Evolutionary conservation across 2,888 invertebrate species (phyloP).

Genomic region (Polia nebulosa): DNA sequence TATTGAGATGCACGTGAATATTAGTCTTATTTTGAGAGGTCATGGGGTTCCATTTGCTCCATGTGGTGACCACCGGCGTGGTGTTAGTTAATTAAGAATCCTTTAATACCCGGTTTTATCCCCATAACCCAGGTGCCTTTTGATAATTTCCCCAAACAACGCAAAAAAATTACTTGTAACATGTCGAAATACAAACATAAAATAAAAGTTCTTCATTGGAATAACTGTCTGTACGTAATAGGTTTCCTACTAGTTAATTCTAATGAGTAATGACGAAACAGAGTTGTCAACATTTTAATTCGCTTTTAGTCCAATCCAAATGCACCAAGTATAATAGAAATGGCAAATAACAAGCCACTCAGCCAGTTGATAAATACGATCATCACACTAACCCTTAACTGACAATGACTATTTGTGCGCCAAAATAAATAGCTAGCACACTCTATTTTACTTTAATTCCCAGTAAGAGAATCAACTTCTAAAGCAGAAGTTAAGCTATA

Average conservation of each 20-base stretch:
- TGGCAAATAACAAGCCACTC: slow-evolving; percentile 39
- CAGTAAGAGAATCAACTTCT: slow-evolving; percentile 2
- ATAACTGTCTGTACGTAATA: neutral
- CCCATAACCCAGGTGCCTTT: too few species aligned
- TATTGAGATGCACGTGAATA: too few species aligned
- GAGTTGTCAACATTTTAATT: neutral
- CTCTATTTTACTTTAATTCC: slow-evolving; percentile 51
- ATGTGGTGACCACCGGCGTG: too few species aligned
- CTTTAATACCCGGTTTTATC: too few species aligned
- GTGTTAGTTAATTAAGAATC: too few species aligned
- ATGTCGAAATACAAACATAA: too few species aligned
- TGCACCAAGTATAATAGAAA: neutral
- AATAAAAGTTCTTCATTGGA: too few species aligned
- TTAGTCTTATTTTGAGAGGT: too few species aligned
- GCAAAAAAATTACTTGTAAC: too few species aligned
- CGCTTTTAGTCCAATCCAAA: neutral
- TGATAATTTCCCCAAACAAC: too few species aligned
- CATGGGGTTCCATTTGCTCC: too few species aligned
- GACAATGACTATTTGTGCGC: slow-evolving; percentile 43
- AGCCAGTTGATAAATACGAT: slow-evolving; percentile 39
- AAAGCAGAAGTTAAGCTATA: slow-evolving; percentile 7
- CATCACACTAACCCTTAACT: slow-evolving; percentile 33
- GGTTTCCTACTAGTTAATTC: neutral
- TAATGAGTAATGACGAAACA: neutral
- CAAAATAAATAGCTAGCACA: slow-evolving; percentile 28